phyloP scores from a whole-genome alignment of 2,888 invertebrate species.

The Alitta virens region DNA sequence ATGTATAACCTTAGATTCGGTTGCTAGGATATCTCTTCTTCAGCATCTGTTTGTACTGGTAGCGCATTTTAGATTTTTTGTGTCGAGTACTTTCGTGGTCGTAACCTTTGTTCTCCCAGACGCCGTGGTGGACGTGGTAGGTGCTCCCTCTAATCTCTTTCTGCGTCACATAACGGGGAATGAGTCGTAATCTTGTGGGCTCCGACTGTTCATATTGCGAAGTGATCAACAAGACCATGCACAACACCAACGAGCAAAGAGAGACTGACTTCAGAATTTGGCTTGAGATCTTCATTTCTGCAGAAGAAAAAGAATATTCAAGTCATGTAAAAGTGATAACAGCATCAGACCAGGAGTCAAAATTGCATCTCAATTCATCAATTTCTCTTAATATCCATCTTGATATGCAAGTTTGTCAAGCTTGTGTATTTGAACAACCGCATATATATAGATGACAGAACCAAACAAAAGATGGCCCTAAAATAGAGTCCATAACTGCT shows the following conservation, averaged over 20 bases:
- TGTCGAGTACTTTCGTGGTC: background rate
- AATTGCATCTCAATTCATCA: too few species aligned
- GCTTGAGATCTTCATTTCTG: constrained; percentile 3
- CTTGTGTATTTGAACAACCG: too few species aligned
- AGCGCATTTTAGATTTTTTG: background rate
- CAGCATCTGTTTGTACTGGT: background rate
- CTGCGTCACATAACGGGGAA: constrained; percentile 5
- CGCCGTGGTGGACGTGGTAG: background rate
- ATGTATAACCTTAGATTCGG: background rate
- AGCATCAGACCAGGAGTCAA: too few species aligned
- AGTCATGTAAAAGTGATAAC: too few species aligned
- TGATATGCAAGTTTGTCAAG: too few species aligned
- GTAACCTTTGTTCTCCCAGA: background rate
- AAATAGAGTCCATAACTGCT: too few species aligned
- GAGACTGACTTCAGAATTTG: background rate
- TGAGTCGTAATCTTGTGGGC: background rate
- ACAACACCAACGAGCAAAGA: background rate
- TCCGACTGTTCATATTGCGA: background rate
- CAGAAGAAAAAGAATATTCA: too few species aligned
- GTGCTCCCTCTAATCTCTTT: constrained; percentile 11
- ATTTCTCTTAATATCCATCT: too few species aligned
- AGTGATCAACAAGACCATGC: background rate
- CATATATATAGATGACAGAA: too few species aligned
- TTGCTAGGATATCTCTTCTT: background rate
- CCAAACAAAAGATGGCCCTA: too few species aligned